Evolutionary conservation across 2,888 invertebrate species (phyloP), one percentile per base, ranked within the genome.

Genomic region (Leucophenga montana): DNA sequence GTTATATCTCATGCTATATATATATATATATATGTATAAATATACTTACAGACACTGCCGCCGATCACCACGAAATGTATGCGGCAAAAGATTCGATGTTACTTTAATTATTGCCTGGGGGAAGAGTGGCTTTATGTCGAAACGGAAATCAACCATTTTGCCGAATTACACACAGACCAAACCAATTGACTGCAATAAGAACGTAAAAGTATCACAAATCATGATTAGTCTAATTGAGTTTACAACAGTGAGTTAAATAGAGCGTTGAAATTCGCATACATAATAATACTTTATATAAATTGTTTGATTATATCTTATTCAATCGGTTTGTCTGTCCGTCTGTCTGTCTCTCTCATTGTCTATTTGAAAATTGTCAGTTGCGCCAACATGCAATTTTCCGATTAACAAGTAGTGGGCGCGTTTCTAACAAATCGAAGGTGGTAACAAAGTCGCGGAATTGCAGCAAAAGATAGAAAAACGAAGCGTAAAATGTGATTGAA

Each of bases 101-200:
- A 91, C 88, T 80, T 89, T 90, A 69, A 91, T 89, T 68, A 91
- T 89, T 53, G 90, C 88, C 69, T 89, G 85, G 69, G 88, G 88
- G 82, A 91, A 90, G 57, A 91, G 84, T 64, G 90, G 90, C 77
- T 88, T 89, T 67, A 91, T 86, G 82, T 90, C 88, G 83, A 91
- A 91, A 76, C 90, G 89, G 86, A 91, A 91, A 78, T 91, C 91
- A 89, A 90, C 91, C 86, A 87, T 89, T 72, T 67, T 76, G 66
- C 3, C 16, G 72, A 77, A 74, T 46, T 18, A 33, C 6, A 48
- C 16, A 64, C 13, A 66, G 20, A 66, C 4, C 4, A 54, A 44
- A 27, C 27, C 44, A 56, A 13, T 39, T n/a, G n/a, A n/a, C n/a
- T 14, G 16, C 48, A 14, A 9, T 11, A 66, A 16, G 14, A 39